phyloP scores from a whole-genome alignment of 2,888 invertebrate species.

The Ichneumoninae sp. region DNA sequence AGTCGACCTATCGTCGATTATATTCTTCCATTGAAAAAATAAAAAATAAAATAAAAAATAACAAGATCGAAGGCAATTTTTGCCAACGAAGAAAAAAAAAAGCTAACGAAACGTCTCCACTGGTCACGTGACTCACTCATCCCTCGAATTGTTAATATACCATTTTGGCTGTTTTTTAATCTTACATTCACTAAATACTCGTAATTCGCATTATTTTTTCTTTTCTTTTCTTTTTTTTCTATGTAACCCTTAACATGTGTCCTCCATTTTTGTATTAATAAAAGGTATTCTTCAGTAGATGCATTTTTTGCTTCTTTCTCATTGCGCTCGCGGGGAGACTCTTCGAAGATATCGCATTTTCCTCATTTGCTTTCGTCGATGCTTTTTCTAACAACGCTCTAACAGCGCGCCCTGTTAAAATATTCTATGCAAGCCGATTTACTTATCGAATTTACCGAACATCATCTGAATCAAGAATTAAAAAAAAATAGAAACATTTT shows the following conservation, averaged over 20 bases:
- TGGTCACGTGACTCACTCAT: not conserved
- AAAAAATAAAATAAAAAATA: not conserved
- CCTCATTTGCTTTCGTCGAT: slow-evolving; percentile 34
- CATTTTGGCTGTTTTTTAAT: not conserved
- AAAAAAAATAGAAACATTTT: not conserved
- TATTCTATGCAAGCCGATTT: not conserved
- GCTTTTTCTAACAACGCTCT: slow-evolving; percentile 22
- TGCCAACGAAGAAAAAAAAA: not conserved
- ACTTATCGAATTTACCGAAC: not conserved
- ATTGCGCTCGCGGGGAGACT: slow-evolving; percentile 57
- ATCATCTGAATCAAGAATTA: not conserved
- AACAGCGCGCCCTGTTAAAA: not conserved
- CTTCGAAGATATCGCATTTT: slow-evolving; percentile 31
- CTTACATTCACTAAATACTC: slow-evolving; percentile 33
- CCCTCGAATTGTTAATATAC: not conserved
- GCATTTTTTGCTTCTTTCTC: slow-evolving; percentile 77
- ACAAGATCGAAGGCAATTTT: not conserved
- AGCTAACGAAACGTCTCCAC: not conserved
- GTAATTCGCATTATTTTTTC: slow-evolving; percentile 36
- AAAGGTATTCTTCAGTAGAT: slow-evolving; percentile 76
- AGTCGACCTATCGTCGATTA: slow-evolving; percentile 7
- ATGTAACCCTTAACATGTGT: slow-evolving; percentile 70
- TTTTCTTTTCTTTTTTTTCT: slow-evolving; percentile 41
- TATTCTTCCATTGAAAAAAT: slow-evolving; percentile 13
- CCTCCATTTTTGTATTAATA: slow-evolving; percentile 76